Evolutionary conservation across 2,888 invertebrate genomes (phyloP), one percentile per base, ranked within the genome.

Genomic region (Aethes cnicana): DNA sequence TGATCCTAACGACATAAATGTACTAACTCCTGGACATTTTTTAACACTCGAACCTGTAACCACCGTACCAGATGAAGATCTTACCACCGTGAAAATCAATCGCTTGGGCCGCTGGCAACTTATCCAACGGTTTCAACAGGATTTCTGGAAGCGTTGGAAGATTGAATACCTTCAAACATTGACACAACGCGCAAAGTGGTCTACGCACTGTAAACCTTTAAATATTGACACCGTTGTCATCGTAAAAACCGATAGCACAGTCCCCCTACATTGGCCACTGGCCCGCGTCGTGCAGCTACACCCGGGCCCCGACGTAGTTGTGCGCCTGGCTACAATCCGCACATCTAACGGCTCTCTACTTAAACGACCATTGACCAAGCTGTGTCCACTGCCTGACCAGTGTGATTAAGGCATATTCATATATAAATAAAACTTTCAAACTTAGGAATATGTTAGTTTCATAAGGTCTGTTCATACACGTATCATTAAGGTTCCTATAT

Each of bases 181-280:
- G 16, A 64, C 62, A 21, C 54, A 57, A 23, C 12, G 60, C 7
- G 20, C 39, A 6, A 61, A 64, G 39, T 64, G 63, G 64, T 43
- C 36, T 14, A 9, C 14, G 7, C 36, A 37, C 4, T 37, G 36
- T 12, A 21, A n/a, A n/a, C 21, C 23, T 11, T 18, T 37, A 8
- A 20, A 21, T 4, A n/a, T 33, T 2, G 20, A 42, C 12, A 20
- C 33, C 4, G 6, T 52, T 7, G 52, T 55, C 5, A 11, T 55
- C 6, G 32, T 55, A 7, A 30, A 43, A 18, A 43, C 43, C 12
- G 50, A 50, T n/a, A 26, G 21, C 9, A 42, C 33, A 6, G 36
- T 37, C 3, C 50, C 50, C 3, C 30, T 50, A 12, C 36, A 44
- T 11, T 54, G 49, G 53, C 18, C 25, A 16, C 16, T 54, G 11